phyloP scores from a whole-genome alignment of 2,797 vertebrate species.

The Champsocephalus gunnari region DNA sequence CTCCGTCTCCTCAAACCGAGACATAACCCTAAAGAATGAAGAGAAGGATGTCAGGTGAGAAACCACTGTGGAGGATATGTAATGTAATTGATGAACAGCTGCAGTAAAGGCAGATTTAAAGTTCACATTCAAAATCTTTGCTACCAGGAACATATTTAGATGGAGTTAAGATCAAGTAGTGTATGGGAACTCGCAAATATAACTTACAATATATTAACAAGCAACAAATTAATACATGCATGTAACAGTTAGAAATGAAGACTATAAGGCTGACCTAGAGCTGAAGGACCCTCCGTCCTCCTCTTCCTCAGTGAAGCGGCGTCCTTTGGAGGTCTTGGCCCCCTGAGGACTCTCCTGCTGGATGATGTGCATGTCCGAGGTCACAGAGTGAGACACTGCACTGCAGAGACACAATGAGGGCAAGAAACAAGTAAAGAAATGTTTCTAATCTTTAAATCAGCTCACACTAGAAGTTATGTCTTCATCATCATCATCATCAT shows the following conservation, averaged over 20 bases:
- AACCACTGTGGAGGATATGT: not conserved
- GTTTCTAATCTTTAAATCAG: not conserved
- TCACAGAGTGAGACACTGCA: conserved; percentile 93
- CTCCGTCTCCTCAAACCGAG: conserved; percentile 86
- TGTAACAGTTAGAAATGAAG: not conserved
- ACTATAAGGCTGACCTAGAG: conserved; percentile 73
- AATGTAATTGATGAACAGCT: not conserved
- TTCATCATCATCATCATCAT: not conserved
- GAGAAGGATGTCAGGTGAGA: not conserved
- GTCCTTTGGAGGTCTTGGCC: conserved; percentile 80
- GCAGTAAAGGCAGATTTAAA: not conserved
- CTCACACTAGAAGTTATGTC: not conserved
- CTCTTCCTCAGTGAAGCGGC: conserved; percentile 82
- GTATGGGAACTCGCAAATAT: not conserved
- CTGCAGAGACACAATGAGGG: conserved; percentile 65
- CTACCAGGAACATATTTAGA: not conserved
- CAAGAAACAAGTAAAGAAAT: not conserved
- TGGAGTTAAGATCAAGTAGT: not conserved
- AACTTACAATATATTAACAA: not conserved
- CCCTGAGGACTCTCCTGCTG: conserved; percentile 90
- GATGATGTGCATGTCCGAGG: conserved; percentile 94
- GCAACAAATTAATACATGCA: not conserved
- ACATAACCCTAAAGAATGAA: conserved; percentile 52
- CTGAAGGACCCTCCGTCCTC: conserved; percentile 87
- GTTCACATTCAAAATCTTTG: not conserved